Conservation (phyloP, 2,113 vertebrate genomes). For the Noturus placidus region DNA sequence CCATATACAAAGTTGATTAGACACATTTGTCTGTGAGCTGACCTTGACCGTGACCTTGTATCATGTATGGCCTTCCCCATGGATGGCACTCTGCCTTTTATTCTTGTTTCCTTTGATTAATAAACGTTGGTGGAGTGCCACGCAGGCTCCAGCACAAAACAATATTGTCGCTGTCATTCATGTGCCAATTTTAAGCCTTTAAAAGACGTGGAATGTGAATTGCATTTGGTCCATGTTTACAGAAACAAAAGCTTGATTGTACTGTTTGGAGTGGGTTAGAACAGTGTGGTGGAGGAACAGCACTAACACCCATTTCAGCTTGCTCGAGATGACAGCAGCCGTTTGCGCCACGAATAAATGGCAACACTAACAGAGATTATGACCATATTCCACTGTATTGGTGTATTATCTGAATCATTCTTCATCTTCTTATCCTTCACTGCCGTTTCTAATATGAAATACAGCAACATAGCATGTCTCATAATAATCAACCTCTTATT, state of each 20-base stretch:
- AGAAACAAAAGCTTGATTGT: constrained; percentile 49
- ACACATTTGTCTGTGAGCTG: neutral
- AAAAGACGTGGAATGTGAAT: constrained; percentile 47
- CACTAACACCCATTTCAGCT: constrained; percentile 27
- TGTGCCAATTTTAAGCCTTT: constrained; percentile 17
- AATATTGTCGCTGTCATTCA: constrained; percentile 30
- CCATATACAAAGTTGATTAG: constrained; percentile 14
- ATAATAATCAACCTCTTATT: neutral
- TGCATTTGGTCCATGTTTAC: constrained; percentile 7
- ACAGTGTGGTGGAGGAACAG: constrained; percentile 9
- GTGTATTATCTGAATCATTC: neutral
- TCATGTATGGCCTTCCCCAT: constrained; percentile 3
- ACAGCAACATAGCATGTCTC: neutral
- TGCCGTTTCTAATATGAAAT: neutral
- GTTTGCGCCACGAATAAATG: constrained; percentile 4
- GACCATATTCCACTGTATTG: neutral
- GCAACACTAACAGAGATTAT: neutral
- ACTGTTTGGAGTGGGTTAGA: constrained; percentile 26
- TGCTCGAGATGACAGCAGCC: neutral
- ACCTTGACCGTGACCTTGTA: constrained; percentile 11
- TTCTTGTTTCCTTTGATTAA: constrained; percentile 22
- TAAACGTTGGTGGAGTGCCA: constrained; percentile 18
- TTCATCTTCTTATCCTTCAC: neutral
- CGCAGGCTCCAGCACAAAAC: constrained; percentile 34
- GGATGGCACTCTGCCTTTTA: constrained; percentile 7